These are phyloP conservation scores for Gadus macrocephalus DNA, from an alignment of 2,113 vertebrate genomes.

Conservation along the genomic window DNA sequence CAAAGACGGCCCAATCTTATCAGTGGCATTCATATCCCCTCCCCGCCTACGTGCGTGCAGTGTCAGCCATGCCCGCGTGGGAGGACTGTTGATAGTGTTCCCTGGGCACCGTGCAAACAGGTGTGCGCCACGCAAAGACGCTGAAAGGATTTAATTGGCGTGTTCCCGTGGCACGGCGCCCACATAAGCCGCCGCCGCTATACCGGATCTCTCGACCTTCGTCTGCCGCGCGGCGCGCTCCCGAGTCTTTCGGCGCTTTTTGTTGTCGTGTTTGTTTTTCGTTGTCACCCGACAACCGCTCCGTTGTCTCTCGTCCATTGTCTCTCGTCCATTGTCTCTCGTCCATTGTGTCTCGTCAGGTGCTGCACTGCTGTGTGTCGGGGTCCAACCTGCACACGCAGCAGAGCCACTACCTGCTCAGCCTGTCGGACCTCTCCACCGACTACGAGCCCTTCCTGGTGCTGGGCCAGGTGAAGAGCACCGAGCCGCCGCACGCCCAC, in stretches of 20 bases:
- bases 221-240: too few species aligned
- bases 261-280: neutral
- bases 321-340: slow-evolving; percentile 15
- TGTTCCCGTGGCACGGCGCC: too few species aligned
- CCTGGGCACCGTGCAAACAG: too few species aligned
- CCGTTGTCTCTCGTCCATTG: neutral
- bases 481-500: slow-evolving; percentile 75
- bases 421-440: slow-evolving; percentile 84
- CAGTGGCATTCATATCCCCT: too few species aligned
- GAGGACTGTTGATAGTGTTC: too few species aligned
- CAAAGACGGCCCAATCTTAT: too few species aligned
- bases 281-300: neutral
- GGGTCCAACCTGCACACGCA: slow-evolving; percentile 90
- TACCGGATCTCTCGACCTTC: too few species aligned
- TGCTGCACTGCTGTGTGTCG: slow-evolving; percentile 91
- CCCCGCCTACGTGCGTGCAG: too few species aligned
- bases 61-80: too few species aligned
- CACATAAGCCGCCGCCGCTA: too few species aligned
- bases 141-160: too few species aligned
- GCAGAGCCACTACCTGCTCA: slow-evolving; percentile 90
- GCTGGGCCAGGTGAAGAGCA: slow-evolving; percentile 82
- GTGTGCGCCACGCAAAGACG: too few species aligned
- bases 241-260: neutral
- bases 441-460: slow-evolving; percentile 89
- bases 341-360: slow-evolving; percentile 64